Percentiles rank a stretch among this genome's conserved stretches.
Conservation (phyloP, 2,113 vertebrate species). For the Morone chrysops region DNA sequence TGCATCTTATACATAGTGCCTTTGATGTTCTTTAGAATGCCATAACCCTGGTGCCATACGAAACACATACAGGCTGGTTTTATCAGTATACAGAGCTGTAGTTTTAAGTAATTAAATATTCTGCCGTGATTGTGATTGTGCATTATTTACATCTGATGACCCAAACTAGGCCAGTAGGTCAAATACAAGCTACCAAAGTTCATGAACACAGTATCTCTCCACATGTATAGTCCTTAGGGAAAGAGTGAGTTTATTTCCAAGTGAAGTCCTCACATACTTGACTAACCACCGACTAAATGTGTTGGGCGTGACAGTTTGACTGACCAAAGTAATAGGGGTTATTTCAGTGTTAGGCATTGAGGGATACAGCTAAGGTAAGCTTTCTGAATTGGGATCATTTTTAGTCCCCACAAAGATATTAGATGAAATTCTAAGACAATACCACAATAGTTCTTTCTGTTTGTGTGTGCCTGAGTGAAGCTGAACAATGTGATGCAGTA, state of each 20-base stretch:
- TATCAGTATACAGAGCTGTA: neutral
- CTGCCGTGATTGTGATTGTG: neutral
- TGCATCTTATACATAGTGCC: neutral
- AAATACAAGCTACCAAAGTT: neutral
- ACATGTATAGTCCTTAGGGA: conserved; percentile 9
- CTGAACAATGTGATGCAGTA: conserved; percentile 14
- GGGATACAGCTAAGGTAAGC: neutral
- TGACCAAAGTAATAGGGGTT: neutral
- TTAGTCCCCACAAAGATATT: neutral
- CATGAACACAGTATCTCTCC: conserved; percentile 1
- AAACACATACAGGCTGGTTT: neutral
- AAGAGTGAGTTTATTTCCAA: conserved; percentile 16
- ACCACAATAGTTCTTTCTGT: neutral
- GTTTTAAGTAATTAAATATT: neutral
- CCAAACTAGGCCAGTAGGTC: conserved; percentile 3
- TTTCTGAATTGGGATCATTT: neutral
- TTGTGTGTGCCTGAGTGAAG: neutral
- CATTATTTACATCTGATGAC: neutral
- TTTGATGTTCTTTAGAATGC: neutral
- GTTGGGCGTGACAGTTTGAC: neutral
- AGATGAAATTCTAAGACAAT: neutral
- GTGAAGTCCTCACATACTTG: conserved; percentile 5
- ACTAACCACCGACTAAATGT: neutral
- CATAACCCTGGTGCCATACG: neutral
- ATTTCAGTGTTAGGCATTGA: neutral